Conservation (phyloP, 2,113 vertebrate genomes). For the Rhinopomastus cyanomelas region DNA sequence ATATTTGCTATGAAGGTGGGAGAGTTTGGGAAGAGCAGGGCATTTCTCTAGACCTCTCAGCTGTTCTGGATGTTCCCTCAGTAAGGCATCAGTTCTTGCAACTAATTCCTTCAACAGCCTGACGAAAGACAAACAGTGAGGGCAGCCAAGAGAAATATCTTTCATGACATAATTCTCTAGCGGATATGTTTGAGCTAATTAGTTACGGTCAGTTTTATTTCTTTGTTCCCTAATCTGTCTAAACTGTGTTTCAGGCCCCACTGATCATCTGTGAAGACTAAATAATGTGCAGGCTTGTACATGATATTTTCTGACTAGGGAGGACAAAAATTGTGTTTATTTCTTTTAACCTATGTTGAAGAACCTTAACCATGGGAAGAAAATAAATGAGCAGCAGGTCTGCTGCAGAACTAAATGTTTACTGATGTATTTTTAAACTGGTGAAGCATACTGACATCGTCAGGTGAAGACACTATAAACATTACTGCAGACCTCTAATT, state of each 20-base stretch:
- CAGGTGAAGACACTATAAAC: background rate
- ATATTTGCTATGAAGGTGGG: background rate
- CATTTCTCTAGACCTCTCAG: background rate
- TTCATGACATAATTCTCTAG: conserved; percentile 6
- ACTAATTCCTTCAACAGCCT: background rate
- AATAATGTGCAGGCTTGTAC: conserved; percentile 35
- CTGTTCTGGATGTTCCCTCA: background rate
- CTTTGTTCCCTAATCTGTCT: conserved; percentile 41
- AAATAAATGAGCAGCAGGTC: background rate
- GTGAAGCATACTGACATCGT: background rate
- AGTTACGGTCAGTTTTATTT: conserved; percentile 28
- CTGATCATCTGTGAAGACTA: conserved; percentile 44
- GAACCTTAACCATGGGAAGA: background rate
- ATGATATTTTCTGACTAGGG: background rate
- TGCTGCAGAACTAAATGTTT: conserved; percentile 2
- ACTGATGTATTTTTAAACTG: conserved; percentile 31
- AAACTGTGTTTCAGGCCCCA: conserved; percentile 37
- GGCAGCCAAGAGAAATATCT: conserved; percentile 16
- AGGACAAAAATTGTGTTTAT: conserved; percentile 14
- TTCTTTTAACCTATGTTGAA: conserved; percentile 22
- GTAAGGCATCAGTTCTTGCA: background rate
- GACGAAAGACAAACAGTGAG: background rate
- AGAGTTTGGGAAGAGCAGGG: background rate
- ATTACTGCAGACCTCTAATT: background rate
- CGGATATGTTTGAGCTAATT: conserved; percentile 34